Percentiles rank a stretch among this genome's conserved stretches.
Conservation (phyloP, 2,888 invertebrate species). For the Dichetophora obliterata region DNA sequence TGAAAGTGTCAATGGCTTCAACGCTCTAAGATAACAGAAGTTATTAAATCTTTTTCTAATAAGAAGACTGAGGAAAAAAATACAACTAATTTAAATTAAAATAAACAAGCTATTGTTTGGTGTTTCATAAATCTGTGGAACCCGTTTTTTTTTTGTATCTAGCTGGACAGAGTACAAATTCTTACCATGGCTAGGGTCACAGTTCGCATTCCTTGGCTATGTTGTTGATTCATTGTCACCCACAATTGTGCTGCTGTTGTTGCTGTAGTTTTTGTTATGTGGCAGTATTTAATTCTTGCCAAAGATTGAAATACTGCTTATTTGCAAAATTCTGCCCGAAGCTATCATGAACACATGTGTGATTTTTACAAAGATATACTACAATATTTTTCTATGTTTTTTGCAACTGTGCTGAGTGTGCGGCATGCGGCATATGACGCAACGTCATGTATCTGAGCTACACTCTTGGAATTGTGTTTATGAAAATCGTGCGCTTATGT, state of each 20-base stretch:
- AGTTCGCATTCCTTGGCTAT: conserved; percentile 35
- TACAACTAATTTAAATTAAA: conserved; percentile 9
- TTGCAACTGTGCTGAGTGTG: background rate
- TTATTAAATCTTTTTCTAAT: no score
- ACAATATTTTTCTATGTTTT: background rate
- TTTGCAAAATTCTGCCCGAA: conserved; percentile 34
- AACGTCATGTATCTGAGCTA: background rate
- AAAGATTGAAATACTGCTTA: conserved; percentile 2
- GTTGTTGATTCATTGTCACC: conserved; percentile 40
- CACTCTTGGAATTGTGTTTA: conserved; percentile 36
- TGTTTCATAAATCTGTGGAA: background rate
- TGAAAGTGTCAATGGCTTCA: background rate
- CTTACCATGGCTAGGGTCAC: conserved; percentile 12
- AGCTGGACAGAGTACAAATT: background rate
- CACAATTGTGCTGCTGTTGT: conserved; percentile 10
- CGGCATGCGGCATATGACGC: background rate
- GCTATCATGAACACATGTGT: conserved; percentile 40
- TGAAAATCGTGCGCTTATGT: conserved; percentile 47
- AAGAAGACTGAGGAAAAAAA: background rate
- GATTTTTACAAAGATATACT: background rate
- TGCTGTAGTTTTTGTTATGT: background rate
- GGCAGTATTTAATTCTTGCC: background rate
- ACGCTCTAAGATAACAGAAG: background rate
- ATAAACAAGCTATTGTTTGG: background rate
- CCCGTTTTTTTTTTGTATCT: conserved; percentile 5